phyloP scores from a whole-genome alignment of 2,888 invertebrate species.

The Patella depressa region DNA sequence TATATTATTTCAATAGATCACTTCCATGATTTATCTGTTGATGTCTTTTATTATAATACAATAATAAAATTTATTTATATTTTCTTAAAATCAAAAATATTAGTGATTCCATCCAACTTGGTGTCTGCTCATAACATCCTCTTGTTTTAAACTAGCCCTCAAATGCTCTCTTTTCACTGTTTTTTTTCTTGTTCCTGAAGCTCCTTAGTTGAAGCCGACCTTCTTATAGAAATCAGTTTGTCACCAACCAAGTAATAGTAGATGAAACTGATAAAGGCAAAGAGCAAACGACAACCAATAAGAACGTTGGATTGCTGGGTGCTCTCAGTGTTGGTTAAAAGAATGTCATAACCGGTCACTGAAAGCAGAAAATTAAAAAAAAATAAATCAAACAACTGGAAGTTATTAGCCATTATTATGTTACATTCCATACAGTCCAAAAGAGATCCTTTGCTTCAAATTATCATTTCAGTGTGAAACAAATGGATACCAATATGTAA shows the following conservation, averaged over 20 bases:
- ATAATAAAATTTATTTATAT: too few species aligned
- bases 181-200: conserved; percentile 22
- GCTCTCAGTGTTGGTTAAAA: neutral
- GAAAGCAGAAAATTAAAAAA: neutral
- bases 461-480: too few species aligned
- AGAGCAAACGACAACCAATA: conserved; percentile 31
- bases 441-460: too few species aligned
- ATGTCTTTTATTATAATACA: too few species aligned
- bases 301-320: conserved; percentile 13
- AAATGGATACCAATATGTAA: neutral
- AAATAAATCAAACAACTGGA: neutral
- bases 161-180: neutral
- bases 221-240: conserved; percentile 28
- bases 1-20: too few species aligned
- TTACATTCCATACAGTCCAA: too few species aligned
- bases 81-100: too few species aligned
- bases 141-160: too few species aligned
- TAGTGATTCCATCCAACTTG: too few species aligned
- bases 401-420: too few species aligned
- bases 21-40: too few species aligned
- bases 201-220: conserved; percentile 28
- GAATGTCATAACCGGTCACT: neutral
- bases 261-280: conserved; percentile 35
- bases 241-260: conserved; percentile 35
- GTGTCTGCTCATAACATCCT: too few species aligned